Conservation (phyloP, 2,888 invertebrate species). For the Chesias legatella region DNA sequence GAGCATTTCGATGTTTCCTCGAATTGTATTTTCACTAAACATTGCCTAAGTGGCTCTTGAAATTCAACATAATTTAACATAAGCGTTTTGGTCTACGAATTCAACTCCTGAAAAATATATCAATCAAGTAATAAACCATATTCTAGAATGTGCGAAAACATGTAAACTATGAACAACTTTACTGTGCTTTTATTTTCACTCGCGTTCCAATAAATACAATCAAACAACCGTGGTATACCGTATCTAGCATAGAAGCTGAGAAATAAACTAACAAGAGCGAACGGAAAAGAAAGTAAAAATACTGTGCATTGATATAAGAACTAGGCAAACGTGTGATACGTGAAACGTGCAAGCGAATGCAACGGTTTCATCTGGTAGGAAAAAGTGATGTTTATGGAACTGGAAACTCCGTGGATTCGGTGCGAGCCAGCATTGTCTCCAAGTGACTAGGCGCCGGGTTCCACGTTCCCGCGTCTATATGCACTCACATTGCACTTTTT, state of each 20-base stretch:
- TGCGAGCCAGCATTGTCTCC: conserved; percentile 53
- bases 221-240: conserved; percentile 24
- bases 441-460: conserved; percentile 13
- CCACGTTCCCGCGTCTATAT: conserved; percentile 53
- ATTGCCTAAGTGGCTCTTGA: no score
- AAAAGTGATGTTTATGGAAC: conserved; percentile 65
- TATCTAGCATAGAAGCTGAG: conserved; percentile 38
- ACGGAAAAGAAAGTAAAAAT: conserved; percentile 80
- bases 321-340: conserved; percentile 64
- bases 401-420: conserved; percentile 58
- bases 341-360: conserved; percentile 63
- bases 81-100: no score
- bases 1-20: not conserved
- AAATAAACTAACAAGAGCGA: conserved; percentile 70
- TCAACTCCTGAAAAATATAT: no score
- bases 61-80: no score
- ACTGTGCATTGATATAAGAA: conserved; percentile 73
- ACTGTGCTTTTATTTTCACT: conserved; percentile 45
- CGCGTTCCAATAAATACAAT: conserved; percentile 17
- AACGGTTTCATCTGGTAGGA: conserved; percentile 60
- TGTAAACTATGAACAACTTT: conserved; percentile 7
- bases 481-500: conserved; percentile 64
- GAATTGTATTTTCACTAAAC: no score
- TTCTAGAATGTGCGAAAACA: not conserved
- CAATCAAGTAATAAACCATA: no score